Evolutionary conservation across 2,888 invertebrate species (phyloP), one percentile per base, ranked within the genome.

Genomic region (Volucella bombylans): DNA sequence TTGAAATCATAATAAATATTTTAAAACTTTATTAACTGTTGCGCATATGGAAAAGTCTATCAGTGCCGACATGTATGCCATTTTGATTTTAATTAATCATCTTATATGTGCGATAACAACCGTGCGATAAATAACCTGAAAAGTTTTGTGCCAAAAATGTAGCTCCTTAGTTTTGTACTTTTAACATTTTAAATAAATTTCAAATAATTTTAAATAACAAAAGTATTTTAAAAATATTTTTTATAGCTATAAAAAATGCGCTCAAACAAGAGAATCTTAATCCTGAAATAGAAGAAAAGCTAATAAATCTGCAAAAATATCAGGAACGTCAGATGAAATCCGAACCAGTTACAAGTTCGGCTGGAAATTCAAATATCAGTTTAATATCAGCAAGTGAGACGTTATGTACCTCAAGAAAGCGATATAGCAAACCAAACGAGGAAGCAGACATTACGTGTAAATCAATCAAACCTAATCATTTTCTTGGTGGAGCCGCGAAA

Each of bases 221-320:
- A 9, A 39, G 38, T 11, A 31, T 65, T 64, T 1, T 64, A 31
- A 10, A 64, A 38, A 31, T 69, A 67, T 86, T 92, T 93, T 72
- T 23, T 23, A 3, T 93, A 97, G 97, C 97, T 12, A 97, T 98
- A 88, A 96, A 96, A 91, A 97, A 96, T 91, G 97, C 97, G n/a
- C 92, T 98, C 82, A 96, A 96, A 91, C 96, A 97, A 92, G 97
- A 97, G 89, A 97, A 97, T 91, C 93, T 97, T 31, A 96, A 97
- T 90, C 97, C 97, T 0, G 97, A 97, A 92, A 96, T 98, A 87
- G 97, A 97, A 90, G 97, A 98, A 89, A 98, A 98, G 90, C 92
- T 98, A 62, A 93, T 97, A 52, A 97, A 97, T 88, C 93, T 97
- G 88, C 97, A 97, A 91, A 94, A 96, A 64, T 97, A 96, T 89